Evolutionary conservation across 2,113 vertebrate genomes (phyloP).

Genomic region (Conger conger): DNA sequence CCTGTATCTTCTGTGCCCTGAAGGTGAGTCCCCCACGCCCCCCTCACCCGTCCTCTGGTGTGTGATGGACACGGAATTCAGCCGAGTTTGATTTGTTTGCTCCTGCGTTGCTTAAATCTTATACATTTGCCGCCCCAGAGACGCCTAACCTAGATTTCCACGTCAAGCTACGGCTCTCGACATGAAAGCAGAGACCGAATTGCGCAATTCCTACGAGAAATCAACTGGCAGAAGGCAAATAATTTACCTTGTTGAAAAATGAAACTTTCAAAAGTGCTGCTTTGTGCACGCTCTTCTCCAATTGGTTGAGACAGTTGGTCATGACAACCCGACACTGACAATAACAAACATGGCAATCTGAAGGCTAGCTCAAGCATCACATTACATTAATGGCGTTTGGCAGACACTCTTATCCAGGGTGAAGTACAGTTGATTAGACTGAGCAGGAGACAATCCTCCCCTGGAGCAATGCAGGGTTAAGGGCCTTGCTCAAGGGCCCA

Average conservation of each 20-base stretch:
- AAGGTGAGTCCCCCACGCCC: constrained; percentile 66
- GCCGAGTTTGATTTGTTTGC: neutral
- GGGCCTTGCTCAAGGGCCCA: no score
- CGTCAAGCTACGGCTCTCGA: neutral
- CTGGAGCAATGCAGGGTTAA: no score
- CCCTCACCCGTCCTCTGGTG: neutral
- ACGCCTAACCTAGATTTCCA: neutral
- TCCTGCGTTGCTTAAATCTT: neutral
- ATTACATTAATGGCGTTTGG: no score
- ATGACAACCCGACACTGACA: no score
- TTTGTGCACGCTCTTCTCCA: neutral
- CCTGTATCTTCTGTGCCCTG: constrained; percentile 89
- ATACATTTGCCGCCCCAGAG: neutral
- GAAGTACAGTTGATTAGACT: no score
- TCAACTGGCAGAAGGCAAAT: neutral
- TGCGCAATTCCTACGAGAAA: neutral
- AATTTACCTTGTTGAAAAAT: neutral
- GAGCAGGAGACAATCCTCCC: no score
- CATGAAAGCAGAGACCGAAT: neutral
- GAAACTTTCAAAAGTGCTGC: neutral
- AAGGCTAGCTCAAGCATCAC: no score
- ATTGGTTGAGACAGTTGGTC: neutral
- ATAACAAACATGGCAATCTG: no score
- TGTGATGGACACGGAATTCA: neutral
- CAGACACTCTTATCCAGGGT: no score